phyloP scores from a whole-genome alignment of 2,797 vertebrate genomes.

The Trachops cirrhosus region DNA sequence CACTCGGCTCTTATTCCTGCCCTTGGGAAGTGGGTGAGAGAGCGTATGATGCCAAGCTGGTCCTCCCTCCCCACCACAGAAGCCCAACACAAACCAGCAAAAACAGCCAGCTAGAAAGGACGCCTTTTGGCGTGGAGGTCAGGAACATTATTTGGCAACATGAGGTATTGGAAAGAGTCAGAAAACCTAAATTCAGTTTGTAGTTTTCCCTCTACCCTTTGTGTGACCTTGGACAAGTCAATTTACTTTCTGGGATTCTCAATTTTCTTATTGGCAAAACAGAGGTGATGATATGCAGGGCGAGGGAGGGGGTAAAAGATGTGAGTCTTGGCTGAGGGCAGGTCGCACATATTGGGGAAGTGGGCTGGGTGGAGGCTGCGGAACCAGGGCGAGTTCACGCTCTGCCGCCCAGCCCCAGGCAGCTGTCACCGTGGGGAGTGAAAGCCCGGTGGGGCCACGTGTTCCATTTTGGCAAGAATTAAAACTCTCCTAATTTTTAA shows the following conservation, averaged over 20 bases:
- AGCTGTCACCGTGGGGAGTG: neutral
- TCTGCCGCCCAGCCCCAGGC: neutral
- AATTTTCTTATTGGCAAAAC: neutral
- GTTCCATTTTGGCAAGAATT: neutral
- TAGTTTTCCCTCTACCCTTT: neutral
- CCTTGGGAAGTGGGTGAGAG: neutral
- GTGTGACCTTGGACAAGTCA: neutral
- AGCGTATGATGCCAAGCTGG: neutral
- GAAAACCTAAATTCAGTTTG: neutral
- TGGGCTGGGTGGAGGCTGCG: conserved; percentile 14
- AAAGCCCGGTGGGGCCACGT: neutral
- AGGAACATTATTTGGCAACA: neutral
- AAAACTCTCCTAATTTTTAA: conserved; percentile 16
- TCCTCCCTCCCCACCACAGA: neutral
- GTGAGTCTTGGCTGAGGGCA: neutral
- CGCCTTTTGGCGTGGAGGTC: neutral
- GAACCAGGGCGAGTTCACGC: neutral
- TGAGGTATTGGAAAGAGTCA: neutral
- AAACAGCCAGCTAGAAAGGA: neutral
- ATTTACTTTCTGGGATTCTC: neutral
- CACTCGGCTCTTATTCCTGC: neutral
- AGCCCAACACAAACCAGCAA: neutral
- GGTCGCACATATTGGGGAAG: conserved; percentile 17
- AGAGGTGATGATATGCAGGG: neutral
- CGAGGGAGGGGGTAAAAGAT: neutral